A percentile compares a stretch with the other conserved stretches of the same genome.
phyloP scores from a whole-genome alignment of 2,113 vertebrate genomes.

The Sander lucioperca region DNA sequence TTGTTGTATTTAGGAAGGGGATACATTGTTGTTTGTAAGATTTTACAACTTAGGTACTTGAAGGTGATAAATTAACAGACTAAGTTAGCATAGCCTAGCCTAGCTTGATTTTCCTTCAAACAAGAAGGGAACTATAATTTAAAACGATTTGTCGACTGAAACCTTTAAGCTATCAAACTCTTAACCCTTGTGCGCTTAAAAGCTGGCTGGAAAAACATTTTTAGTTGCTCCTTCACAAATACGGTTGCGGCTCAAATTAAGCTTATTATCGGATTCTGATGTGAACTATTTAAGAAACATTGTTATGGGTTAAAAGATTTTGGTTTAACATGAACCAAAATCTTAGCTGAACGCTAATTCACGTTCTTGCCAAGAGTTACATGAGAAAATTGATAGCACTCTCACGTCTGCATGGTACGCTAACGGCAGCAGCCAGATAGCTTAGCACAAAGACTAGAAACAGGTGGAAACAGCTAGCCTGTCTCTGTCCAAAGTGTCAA shows the following conservation, averaged over 20 bases:
- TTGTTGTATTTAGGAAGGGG: background rate
- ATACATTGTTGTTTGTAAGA: background rate
- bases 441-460: background rate
- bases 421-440: background rate
- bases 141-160: background rate
- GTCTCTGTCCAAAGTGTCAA: background rate
- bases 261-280: background rate
- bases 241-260: conserved; percentile 5
- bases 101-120: background rate
- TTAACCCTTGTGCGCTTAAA: background rate
- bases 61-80: conserved; percentile 21
- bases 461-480: background rate
- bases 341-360: background rate
- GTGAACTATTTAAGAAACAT: background rate
- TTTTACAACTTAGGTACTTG: background rate
- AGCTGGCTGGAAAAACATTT: background rate
- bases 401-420: background rate
- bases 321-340: background rate
- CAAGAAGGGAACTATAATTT: background rate
- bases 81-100: conserved; percentile 17
- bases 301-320: background rate
- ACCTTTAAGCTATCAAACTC: background rate
- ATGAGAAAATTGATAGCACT: background rate
- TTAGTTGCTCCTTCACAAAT: conserved; percentile 3
- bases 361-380: background rate